Evolutionary conservation across 2,888 invertebrate species (phyloP), one percentile per base, ranked within the genome.

Genomic region (Plagodis dolabraria): DNA sequence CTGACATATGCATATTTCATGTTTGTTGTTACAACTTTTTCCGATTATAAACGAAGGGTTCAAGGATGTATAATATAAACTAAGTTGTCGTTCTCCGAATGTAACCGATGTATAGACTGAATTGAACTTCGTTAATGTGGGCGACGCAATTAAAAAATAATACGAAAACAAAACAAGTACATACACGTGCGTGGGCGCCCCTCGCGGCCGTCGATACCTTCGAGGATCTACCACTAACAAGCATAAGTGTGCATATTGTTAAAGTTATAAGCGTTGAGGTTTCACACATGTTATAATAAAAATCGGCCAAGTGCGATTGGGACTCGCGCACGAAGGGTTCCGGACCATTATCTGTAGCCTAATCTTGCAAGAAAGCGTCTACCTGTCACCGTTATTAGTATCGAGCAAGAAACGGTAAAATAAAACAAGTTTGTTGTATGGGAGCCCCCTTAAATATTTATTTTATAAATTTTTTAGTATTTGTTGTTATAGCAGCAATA

Each of bases 61-160:
- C 50, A 52, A 55, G 22, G 22, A 22, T 22, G 4, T 22, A 22
- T 22, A 22, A 2, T 22, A 22, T 22, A 22, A 22, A 4, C 22
- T 22, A 22, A 22, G 22, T 22, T 22, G 63, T 59, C 57, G 62
- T 52, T 60, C 61, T 57, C 68, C 65, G 70, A 72, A 66, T 67
- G 59, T 55, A 56, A 33, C 57, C 70, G 67, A 61, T 60, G 58
- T 58, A 47, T 35, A 59, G 69, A 66, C 53, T 60, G 54, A 53
- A 51, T 53, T 43, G 48, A 44, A 50, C 55, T 59, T 40, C 33
- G 47, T 53, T 60, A 63, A 77, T 79, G 85, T 86, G 87, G 87
- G 87, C 84, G 87, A 84, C 73, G 79, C 77, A 86, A 87, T 87
- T 85, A 87, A 89, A 85, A 86, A 86, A 83, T 79, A 79, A 76